Base-by-base conservation (phyloP, 2,888 invertebrate species). In the Acleris laterana region DNA sequence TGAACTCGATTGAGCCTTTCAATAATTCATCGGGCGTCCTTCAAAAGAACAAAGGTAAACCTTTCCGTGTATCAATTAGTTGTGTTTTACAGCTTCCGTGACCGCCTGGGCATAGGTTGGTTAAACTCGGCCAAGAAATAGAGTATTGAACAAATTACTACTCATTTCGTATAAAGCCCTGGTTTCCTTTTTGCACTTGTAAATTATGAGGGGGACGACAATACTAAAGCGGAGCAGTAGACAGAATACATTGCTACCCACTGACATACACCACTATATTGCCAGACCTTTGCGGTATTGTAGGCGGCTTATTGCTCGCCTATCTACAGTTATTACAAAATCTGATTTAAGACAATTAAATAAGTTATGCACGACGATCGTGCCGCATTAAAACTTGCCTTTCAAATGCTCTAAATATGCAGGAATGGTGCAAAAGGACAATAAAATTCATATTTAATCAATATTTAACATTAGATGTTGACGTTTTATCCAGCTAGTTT, bases 1-100 rank as follows among this genome's bases (percentile, higher is more conserved):
- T 87, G 88, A 86, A 84, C 87, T 78, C 63, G 70, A 76, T 78
- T 78, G 75, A 74, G 73, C 80, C 81, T 87, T 88, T 85, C 84
- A 79, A 81, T 77, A 74, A 70, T 74, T 78, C 74, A 76, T 71
- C 69, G 55, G 42, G 56, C 74, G 74, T 73, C 87, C 87, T 87
- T 87, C 84, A 32, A 38, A 59, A 63, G 70, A 75, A 78, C 72
- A 79, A 77, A 77, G 72, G 68, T 66, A 70, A 61, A 53, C 63
- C 52, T 73, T 70, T 70, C 71, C 70, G 62, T 70, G 63, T 71
- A 76, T 74, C 74, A 75, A 75, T 75, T 77, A 79, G 70, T 68
- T 77, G 77, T 77, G 77, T 74, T 72, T 62, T 74, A 72, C 64
- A 67, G 77, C 85, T 88, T 89, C 87, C 88, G 86, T 85, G 83